Percentiles rank a stretch among this genome's conserved stretches.
These are phyloP conservation scores for Pomacea maculata DNA, from an alignment of 1,140 invertebrate species.

Conservation along the genomic window DNA sequence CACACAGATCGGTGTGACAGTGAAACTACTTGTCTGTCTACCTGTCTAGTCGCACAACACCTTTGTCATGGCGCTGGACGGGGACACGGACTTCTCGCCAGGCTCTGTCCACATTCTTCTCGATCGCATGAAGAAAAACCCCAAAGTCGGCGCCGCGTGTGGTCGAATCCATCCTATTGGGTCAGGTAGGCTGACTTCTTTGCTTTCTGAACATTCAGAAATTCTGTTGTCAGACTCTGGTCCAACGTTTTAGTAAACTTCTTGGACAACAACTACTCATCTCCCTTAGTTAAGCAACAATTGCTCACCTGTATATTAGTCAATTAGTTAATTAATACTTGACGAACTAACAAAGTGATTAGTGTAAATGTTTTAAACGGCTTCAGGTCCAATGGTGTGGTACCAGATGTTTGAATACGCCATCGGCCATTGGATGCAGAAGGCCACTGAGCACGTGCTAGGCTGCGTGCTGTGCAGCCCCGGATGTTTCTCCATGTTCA, in stretches of 20 bases:
- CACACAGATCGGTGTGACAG: too few relatives aligned
- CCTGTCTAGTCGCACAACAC: constrained; percentile 68
- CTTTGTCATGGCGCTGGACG: constrained; percentile 70
- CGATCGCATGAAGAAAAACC: constrained; percentile 70
- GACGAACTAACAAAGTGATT: too few relatives aligned
- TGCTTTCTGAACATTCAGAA: neutral
- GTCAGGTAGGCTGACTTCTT: constrained; percentile 52
- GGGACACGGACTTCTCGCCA: constrained; percentile 71
- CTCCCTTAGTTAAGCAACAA: neutral
- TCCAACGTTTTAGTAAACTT: neutral
- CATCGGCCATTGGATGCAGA: constrained; percentile 63
- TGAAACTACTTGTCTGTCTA: too few relatives aligned
- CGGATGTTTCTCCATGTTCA: constrained; percentile 71
- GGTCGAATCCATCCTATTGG: constrained; percentile 71
- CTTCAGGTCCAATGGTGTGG: constrained; percentile 70
- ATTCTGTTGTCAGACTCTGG: neutral
- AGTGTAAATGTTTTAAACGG: neutral
- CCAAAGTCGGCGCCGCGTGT: constrained; percentile 70
- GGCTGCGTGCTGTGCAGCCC: constrained; percentile 75
- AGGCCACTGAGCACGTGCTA: constrained; percentile 74
- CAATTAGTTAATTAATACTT: neutral
- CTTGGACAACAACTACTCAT: neutral
- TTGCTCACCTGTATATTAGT: neutral
- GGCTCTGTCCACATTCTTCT: constrained; percentile 68
- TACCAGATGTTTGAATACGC: constrained; percentile 77